Conservation (phyloP, 2,888 invertebrate species). For the Ormyrus labotus region DNA sequence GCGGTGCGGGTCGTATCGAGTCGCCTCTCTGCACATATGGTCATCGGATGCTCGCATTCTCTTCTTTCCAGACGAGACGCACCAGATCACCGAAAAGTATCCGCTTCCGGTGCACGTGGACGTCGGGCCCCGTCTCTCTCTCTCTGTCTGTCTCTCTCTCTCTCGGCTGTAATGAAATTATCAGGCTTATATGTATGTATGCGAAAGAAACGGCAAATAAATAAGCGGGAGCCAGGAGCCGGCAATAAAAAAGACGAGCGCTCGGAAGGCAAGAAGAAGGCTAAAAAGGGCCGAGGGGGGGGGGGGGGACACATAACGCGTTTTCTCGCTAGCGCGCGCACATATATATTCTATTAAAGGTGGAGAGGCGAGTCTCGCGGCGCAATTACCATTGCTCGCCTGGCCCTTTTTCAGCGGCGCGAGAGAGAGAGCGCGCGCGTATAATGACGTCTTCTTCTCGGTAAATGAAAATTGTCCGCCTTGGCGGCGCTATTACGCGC, state of each 20-base stretch:
- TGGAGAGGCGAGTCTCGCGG: not conserved
- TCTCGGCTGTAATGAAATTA: constrained; percentile 29
- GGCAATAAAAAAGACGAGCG: constrained; percentile 10
- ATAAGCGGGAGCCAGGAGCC: not conserved
- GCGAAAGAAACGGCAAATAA: not conserved
- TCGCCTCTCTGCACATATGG: constrained; percentile 23
- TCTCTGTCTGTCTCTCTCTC: not conserved
- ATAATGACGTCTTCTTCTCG: constrained; percentile 56
- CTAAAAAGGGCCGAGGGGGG: not conserved
- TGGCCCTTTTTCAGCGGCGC: constrained; percentile 31
- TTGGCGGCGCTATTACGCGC: constrained; percentile 17
- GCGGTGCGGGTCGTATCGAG: not conserved
- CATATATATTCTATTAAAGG: constrained; percentile 52
- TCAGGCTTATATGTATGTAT: no score
- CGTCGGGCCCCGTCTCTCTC: not conserved
- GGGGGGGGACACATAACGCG: constrained; percentile 30
- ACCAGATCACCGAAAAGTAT: constrained; percentile 9
- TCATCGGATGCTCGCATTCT: constrained; percentile 18
- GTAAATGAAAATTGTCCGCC: constrained; percentile 54
- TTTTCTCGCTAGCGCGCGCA: constrained; percentile 48
- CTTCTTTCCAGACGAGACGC: not conserved
- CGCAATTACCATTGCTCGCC: constrained; percentile 52
- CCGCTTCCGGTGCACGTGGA: constrained; percentile 8
- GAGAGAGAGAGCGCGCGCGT: constrained; percentile 9
- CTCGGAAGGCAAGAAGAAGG: no score